Conservation (phyloP, 2,797 vertebrate species). For the Crenuchus spilurus region DNA sequence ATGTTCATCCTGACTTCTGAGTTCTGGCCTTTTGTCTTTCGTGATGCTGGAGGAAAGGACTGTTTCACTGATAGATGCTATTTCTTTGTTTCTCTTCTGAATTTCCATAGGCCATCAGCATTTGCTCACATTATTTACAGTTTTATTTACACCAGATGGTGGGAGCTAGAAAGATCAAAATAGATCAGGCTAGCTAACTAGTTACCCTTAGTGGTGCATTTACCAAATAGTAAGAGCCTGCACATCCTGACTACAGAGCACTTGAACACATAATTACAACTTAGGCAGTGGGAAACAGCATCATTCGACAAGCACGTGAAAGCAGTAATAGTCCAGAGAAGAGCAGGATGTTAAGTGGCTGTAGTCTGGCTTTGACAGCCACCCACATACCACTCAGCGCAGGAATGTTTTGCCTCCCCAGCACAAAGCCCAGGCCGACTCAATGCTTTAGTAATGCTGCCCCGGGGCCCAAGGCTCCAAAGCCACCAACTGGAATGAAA, state of each 20-base stretch:
- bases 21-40: not conserved
- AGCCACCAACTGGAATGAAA: constrained; percentile 23
- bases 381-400: not conserved
- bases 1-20: not conserved
- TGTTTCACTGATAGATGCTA: not conserved
- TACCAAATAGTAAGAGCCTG: not conserved
- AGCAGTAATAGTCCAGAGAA: constrained; percentile 1
- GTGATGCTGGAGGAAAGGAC: not conserved
- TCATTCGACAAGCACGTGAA: constrained; percentile 7
- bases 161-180: not conserved
- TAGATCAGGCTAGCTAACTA: not conserved
- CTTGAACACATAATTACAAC: constrained; percentile 1
- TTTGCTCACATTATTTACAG: no score
- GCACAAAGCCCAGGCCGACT: not conserved
- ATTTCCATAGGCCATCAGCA: no score
- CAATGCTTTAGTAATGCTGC: constrained; percentile 27
- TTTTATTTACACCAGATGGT: no score
- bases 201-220: not conserved
- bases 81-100: not conserved
- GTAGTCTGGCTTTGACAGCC: not conserved
- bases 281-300: not conserved
- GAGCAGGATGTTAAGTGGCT: not conserved
- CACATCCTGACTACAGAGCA: not conserved
- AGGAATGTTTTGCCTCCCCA: not conserved
- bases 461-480: not conserved